Evolutionary conservation across 1,140 invertebrate genomes (phyloP), one percentile per base, ranked within the genome.

Genomic region (Tetraneura akinire): DNA sequence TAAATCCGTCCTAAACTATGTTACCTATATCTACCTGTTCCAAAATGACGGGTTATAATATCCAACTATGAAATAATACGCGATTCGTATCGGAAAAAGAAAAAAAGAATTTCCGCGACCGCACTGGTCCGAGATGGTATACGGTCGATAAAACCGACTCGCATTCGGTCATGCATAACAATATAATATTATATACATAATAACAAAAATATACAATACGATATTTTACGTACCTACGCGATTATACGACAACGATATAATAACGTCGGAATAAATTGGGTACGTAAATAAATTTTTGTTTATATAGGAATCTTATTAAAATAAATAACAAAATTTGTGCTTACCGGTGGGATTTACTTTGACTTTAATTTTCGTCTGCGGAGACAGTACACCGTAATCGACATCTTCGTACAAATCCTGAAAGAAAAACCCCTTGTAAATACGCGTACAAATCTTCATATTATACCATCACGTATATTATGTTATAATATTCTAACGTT

Each of bases 271-370:
- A 57, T 57, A 57, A 57, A 23, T 57, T 11, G 21, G 13, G 3
- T 57, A 14, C 11, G n/a, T 10, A n/a, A 3, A n/a, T 53, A 18
- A 37, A 37, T 3, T 37, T 4, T 37, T n/a, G n/a, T 4, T 37
- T 37, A 37, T 37, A 37, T 37, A 37, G 32, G 32, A 4, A 37
- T 37, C 8, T 37, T 37, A 8, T 37, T 3, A 57, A 5, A 23
- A 26, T 13, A 16, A 13, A 23, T 3, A 4, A 0, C 13, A 1
- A 26, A 4, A 3, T 29, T 37, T 11, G 10, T 18, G n/a, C 74
- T 78, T 88, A 91, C 94, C 95, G 85, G 95, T 95, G 82, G 96
- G 96, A 87, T 97, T 96, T 2, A 98, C 94, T 89, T 94, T 93
- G 29, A 96, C 93, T 87, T 94, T 95, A 83, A 98, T 94, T 85